Evolutionary conservation across 2,113 vertebrate genomes (phyloP).

Genomic region (Mus pahari): DNA sequence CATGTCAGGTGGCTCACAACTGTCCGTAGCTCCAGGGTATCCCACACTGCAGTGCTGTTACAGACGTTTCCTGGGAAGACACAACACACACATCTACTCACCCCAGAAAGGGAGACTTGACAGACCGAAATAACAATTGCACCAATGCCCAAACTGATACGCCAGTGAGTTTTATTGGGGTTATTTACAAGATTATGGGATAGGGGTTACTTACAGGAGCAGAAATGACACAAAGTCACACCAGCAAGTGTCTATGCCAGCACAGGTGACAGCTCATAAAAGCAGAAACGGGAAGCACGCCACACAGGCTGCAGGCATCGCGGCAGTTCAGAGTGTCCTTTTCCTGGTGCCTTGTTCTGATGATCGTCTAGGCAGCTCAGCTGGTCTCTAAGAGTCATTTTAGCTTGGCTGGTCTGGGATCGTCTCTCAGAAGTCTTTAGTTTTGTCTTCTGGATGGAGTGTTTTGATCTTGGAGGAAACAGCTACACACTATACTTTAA

Average conservation of each 20-base stretch:
- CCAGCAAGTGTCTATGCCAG: neutral
- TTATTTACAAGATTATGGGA: neutral
- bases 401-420: neutral
- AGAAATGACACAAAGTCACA: neutral
- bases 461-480: neutral
- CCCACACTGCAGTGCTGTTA: too few species aligned
- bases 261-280: neutral
- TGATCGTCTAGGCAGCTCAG: neutral
- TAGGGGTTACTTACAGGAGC: neutral
- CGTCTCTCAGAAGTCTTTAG: neutral
- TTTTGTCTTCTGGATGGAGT: neutral
- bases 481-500: neutral
- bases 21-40: neutral
- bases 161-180: neutral
- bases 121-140: neutral
- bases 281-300: neutral
- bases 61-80: neutral
- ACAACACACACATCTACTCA: neutral
- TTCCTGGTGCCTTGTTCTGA: neutral
- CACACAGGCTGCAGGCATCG: neutral
- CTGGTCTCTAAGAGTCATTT: neutral
- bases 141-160: neutral
- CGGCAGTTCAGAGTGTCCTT: neutral
- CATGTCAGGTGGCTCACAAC: neutral
- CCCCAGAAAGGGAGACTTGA: neutral